Evolutionary conservation across 2,888 invertebrate genomes (phyloP).

Genomic region (Xylocampa areola): DNA sequence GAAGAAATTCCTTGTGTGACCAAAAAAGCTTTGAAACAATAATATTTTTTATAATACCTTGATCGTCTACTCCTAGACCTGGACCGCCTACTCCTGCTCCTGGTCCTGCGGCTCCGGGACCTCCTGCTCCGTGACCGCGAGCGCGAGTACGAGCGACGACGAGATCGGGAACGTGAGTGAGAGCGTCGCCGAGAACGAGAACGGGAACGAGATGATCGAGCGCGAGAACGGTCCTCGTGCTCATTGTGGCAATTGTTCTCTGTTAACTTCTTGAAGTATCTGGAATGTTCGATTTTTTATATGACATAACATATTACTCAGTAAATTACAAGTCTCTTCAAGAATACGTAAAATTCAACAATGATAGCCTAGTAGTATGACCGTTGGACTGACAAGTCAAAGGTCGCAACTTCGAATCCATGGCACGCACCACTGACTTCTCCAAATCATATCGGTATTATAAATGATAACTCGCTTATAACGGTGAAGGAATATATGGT

Average conservation of each 20-base stretch:
- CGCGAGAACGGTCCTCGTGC: conserved; percentile 78
- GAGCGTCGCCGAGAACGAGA: conserved; percentile 58
- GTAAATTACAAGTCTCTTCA: too few species aligned
- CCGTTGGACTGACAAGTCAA: too few species aligned
- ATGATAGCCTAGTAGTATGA: too few species aligned
- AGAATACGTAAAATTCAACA: too few species aligned
- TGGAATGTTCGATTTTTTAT: too few species aligned
- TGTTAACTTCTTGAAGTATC: conserved; percentile 80
- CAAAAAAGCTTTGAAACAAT: neutral
- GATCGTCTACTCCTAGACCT: conserved; percentile 74
- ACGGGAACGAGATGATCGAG: conserved; percentile 49
- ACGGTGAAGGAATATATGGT: too few species aligned
- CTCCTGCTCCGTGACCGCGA: conserved; percentile 62
- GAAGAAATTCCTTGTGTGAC: too few species aligned
- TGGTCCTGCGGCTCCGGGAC: conserved; percentile 63
- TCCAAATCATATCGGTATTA: too few species aligned
- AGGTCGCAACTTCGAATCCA: too few species aligned
- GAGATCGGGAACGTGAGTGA: conserved; percentile 64
- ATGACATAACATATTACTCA: too few species aligned
- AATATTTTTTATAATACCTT: conserved; percentile 41
- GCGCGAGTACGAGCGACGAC: conserved; percentile 65
- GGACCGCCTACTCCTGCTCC: conserved; percentile 70
- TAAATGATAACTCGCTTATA: too few species aligned
- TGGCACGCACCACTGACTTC: too few species aligned
- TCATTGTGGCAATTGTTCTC: conserved; percentile 87